Evolutionary conservation across 2,797 vertebrate species (phyloP), one percentile per base, ranked within the genome.

Genomic region (Galago senegalensis): DNA sequence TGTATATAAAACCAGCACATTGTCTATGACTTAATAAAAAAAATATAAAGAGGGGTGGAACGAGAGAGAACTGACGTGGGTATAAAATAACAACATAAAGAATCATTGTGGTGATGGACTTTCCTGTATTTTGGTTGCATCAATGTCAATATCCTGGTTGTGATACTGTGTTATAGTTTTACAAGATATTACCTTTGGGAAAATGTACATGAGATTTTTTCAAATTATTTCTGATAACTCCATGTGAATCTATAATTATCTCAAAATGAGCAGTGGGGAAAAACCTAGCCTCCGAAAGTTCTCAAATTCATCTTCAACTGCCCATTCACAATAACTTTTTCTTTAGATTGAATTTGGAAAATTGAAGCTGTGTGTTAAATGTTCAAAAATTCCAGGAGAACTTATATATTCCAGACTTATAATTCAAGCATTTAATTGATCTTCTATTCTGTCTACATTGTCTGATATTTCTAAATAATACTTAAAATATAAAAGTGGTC

Each of bases 381-480:
- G 61, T 29, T 10, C 56, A 82, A 60, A 1, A 40, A 79, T 82
- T 65, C 23, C 21, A 82, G 40, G 53, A 81, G 67, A 70, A 88
- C 14, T 31, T 25, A 8, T 46, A 10, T 61, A 3, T 34, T 91
- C 67, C 72, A 77, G 43, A 46, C 12, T 69, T 21, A 73, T 43
- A 80, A 86, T 43, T 43, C 53, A 79, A 34, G 61, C 20, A 65
- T 81, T 69, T 49, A 23, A 25, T 89, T 89, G 20, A 9, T 86
- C 29, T 90, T 69, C 37, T 67, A 2, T 83, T 61, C 46, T 67
- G 4, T 58, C 16, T 80, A 72, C 27, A 27, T 67, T 72, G 16
- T 89, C 10, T 9, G 72, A 58, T 92, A 77, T 16, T 86, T 89
- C 20, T 72, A 77, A 82, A 77, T 77, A 86, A 31, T 67, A 79